Conservation (phyloP, 2,113 vertebrate species). For the Anser cygnoides region DNA sequence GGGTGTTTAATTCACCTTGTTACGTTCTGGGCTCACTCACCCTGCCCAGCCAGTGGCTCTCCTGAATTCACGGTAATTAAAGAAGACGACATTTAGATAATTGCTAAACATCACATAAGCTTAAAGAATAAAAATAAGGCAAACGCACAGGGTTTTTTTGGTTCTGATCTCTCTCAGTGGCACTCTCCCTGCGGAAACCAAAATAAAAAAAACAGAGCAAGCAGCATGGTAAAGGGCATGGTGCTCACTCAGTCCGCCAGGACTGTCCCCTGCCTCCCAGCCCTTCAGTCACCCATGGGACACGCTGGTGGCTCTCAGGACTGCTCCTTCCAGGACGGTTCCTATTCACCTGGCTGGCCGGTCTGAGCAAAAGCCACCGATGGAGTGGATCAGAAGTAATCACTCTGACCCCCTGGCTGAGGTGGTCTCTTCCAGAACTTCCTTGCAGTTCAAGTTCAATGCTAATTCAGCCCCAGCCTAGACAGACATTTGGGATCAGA, state of each 20-base stretch:
- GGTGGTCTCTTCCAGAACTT: neutral
- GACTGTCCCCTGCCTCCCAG: neutral
- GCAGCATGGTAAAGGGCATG: neutral
- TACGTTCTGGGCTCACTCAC: neutral
- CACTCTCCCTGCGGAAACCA: neutral
- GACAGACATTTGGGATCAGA: neutral
- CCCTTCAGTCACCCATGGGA: neutral
- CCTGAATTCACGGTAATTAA: neutral
- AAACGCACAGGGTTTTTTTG: neutral
- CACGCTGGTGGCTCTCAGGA: neutral
- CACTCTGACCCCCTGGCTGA: neutral
- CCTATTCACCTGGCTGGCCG: neutral
- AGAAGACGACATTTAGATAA: neutral
- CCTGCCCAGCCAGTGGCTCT: neutral
- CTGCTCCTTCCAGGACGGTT: neutral
- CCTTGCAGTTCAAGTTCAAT: neutral
- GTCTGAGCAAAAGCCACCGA: neutral
- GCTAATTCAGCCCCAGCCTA: neutral
- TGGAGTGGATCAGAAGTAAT: neutral
- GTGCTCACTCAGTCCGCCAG: neutral
- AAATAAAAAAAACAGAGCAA: neutral
- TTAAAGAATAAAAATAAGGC: neutral
- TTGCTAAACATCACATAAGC: neutral
- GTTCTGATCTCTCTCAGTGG: neutral
- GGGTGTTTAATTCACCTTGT: conserved; percentile 1